phyloP scores from a whole-genome alignment of 2,113 vertebrate genomes.

The Turdus rufiventris region DNA sequence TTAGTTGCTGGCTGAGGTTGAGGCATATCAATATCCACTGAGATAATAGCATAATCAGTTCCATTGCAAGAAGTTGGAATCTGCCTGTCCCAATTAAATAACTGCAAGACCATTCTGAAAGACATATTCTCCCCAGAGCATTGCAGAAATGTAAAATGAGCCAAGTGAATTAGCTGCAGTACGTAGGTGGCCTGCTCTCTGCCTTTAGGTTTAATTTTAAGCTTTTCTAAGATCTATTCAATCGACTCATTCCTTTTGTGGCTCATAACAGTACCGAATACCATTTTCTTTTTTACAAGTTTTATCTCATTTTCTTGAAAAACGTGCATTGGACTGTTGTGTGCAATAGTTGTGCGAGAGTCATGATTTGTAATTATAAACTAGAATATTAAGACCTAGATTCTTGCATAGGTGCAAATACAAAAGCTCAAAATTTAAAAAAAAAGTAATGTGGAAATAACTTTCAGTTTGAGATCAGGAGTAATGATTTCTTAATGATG shows the following conservation, averaged over 20 bases:
- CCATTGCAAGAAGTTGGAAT: neutral
- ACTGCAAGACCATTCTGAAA: neutral
- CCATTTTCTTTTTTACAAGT: neutral
- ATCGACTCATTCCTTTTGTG: neutral
- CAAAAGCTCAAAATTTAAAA: neutral
- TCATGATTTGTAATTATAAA: neutral
- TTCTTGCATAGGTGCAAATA: neutral
- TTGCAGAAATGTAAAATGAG: neutral
- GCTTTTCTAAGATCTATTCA: neutral
- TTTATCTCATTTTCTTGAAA: neutral
- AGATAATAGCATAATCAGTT: neutral
- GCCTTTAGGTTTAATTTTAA: neutral
- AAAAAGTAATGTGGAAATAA: neutral
- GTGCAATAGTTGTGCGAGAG: neutral
- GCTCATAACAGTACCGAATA: neutral
- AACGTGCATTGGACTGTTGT: rapidly evolving
- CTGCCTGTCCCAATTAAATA: conserved; percentile 5
- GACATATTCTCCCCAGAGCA: neutral
- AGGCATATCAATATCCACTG: neutral
- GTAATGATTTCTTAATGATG: neutral
- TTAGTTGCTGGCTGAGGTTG: neutral
- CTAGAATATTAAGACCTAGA: neutral
- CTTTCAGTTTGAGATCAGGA: neutral
- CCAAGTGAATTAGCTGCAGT: neutral
- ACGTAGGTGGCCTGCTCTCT: neutral